Evolutionary conservation across 2,888 invertebrate species (phyloP).

Genomic region (Achlya flavicornis): DNA sequence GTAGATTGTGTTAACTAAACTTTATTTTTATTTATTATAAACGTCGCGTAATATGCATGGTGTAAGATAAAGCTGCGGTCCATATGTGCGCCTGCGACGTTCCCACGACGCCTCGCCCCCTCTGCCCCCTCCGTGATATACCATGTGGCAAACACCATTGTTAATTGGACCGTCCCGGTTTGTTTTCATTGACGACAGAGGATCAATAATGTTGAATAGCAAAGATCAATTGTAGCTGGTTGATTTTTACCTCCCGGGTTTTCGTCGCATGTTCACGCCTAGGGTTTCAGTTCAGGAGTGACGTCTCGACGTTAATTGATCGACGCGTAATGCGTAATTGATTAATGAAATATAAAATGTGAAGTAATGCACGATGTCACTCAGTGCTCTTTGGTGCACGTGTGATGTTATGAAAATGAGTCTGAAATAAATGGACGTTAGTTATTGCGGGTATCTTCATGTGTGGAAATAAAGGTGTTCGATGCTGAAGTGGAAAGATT

Average conservation of each 20-base stretch:
- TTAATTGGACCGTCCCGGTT: conserved; percentile 50
- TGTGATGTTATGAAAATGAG: conserved; percentile 1
- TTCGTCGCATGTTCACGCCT: conserved; percentile 68
- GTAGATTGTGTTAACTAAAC: conserved; percentile 70
- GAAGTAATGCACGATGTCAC: conserved; percentile 43
- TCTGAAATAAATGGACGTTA: background rate
- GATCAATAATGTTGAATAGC: conserved; percentile 28
- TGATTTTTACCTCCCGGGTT: conserved; percentile 72
- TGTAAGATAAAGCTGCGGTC: conserved; percentile 77
- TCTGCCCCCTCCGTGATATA: conserved; percentile 47
- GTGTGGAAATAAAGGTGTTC: background rate
- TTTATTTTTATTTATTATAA: conserved; percentile 68
- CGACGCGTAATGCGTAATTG: conserved; percentile 72
- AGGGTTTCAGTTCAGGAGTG: conserved; percentile 78
- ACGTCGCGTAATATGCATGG: conserved; percentile 68
- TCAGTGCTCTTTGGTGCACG: background rate
- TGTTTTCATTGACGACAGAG: conserved; percentile 31
- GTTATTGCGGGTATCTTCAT: background rate
- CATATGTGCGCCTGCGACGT: conserved; percentile 74
- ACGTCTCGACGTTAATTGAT: conserved; percentile 71
- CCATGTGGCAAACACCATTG: conserved; percentile 71
- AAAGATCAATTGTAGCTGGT: conserved; percentile 54
- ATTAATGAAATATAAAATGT: conserved; percentile 65
- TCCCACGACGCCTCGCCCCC: conserved; percentile 68
- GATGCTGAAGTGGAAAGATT: background rate